Conservation (phyloP, 2,888 invertebrate species). For the Leptopilina myrica region DNA sequence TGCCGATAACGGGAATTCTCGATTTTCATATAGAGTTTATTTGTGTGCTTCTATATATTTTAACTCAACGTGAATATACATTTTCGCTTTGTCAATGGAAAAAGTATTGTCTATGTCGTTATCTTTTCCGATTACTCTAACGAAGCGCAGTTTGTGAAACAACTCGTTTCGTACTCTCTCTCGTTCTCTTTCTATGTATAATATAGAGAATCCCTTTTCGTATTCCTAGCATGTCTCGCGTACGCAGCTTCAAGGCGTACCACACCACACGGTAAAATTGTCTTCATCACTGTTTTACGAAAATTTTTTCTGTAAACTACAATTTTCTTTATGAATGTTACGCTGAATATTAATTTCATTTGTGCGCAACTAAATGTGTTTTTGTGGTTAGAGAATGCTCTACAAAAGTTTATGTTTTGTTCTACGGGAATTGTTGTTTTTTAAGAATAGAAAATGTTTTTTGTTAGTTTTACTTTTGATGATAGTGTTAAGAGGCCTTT, state of each 20-base stretch:
- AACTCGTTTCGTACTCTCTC: constrained; percentile 4
- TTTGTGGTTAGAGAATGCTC: too few relatives aligned
- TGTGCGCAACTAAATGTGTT: not conserved
- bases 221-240: constrained; percentile 24
- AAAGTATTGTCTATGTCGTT: constrained; percentile 34
- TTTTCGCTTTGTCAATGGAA: not conserved
- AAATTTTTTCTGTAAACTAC: not conserved
- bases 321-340: not conserved
- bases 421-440: too few relatives aligned
- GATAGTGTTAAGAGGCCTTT: too few relatives aligned
- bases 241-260: not conserved
- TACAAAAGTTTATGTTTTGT: too few relatives aligned
- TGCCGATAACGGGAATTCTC: constrained; percentile 19
- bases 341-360: not conserved
- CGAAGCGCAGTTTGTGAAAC: constrained; percentile 34
- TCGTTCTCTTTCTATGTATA: too few relatives aligned
- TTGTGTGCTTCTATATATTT: not conserved
- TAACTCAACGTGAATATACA: not conserved
- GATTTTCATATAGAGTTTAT: constrained; percentile 1
- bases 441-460: too few relatives aligned
- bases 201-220: not conserved
- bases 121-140: constrained; percentile 32
- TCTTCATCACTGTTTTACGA: constrained; percentile 2
- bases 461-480: too few relatives aligned
- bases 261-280: constrained; percentile 9